Percentiles rank a stretch among this genome's conserved stretches.
phyloP scores from a whole-genome alignment of 1,140 invertebrate species.

The Orchesella cincta region DNA sequence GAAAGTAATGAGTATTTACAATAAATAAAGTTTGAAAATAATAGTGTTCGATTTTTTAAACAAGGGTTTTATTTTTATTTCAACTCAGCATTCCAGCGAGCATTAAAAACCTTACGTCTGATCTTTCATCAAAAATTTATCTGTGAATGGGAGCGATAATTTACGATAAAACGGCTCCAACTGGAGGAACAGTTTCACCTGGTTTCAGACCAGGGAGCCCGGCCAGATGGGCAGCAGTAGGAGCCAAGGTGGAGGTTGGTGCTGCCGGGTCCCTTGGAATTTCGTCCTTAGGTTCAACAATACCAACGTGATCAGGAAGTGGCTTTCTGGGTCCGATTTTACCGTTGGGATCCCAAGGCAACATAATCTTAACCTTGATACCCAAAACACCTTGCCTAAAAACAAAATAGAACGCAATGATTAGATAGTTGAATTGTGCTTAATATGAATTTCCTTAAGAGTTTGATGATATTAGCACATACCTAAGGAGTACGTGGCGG shows the following conservation, averaged over 20 bases:
- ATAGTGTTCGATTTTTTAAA: not conserved
- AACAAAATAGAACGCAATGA: not conserved
- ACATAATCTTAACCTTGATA: conserved; percentile 99
- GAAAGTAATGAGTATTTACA: too few relatives aligned
- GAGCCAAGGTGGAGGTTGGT: conserved; percentile 49
- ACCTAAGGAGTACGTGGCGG: conserved; percentile 92
- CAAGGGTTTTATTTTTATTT: not conserved
- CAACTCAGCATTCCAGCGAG: not conserved
- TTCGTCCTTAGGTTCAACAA: conserved; percentile 86
- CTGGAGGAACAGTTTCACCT: not conserved
- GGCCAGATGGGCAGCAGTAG: conserved; percentile 51
- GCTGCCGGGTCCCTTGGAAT: not conserved
- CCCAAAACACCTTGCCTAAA: conserved; percentile 67
- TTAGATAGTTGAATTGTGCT: not conserved
- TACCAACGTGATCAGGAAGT: conserved; percentile 93
- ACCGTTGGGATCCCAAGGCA: conserved; percentile 94
- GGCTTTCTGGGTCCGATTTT: conserved; percentile 96
- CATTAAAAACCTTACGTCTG: not conserved
- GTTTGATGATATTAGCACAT: conserved; percentile 65
- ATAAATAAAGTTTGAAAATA: not conserved
- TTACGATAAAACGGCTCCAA: conserved; percentile 8
- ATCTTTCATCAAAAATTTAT: not conserved
- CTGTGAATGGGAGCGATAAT: not conserved
- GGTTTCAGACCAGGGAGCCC: not conserved
- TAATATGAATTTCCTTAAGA: not conserved